Percentiles rank a stretch among this genome's conserved stretches.
These are phyloP conservation scores for Xiphias gladius DNA, from an alignment of 2,113 vertebrate species.

Conservation along the genomic window DNA sequence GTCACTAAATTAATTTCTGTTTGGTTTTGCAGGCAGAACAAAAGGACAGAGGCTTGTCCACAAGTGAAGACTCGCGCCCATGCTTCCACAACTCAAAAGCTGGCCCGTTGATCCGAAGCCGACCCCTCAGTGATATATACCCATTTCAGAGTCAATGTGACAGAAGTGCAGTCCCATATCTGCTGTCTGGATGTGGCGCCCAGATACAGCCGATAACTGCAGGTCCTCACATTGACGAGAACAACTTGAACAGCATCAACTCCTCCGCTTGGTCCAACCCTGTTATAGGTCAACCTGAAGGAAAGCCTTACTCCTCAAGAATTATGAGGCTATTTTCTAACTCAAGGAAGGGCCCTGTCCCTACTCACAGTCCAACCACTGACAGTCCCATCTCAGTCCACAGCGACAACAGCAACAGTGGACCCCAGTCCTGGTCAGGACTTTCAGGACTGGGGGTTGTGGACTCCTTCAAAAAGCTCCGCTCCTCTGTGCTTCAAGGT, in stretches of 20 bases:
- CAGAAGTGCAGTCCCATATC: slow-evolving; percentile 58
- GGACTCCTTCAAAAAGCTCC: slow-evolving; percentile 95
- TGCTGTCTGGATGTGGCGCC: slow-evolving; percentile 74
- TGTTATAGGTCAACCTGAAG: slow-evolving; percentile 80
- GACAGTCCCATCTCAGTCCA: slow-evolving; percentile 83
- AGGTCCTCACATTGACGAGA: slow-evolving; percentile 77
- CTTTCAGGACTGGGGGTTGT: slow-evolving; percentile 91
- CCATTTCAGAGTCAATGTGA: slow-evolving; percentile 72
- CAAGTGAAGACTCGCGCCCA: slow-evolving; percentile 67
- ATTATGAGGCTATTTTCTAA: slow-evolving; percentile 89
- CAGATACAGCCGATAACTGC: slow-evolving; percentile 84
- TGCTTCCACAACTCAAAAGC: slow-evolving; percentile 63
- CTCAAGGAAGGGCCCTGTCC: slow-evolving; percentile 81
- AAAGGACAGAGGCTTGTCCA: slow-evolving; percentile 79
- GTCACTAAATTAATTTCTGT: slow-evolving; percentile 45
- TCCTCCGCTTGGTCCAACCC: slow-evolving; percentile 71
- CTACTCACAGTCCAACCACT: slow-evolving; percentile 40
- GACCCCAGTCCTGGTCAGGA: slow-evolving; percentile 88
- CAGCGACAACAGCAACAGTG: slow-evolving; percentile 59
- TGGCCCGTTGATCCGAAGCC: slow-evolving; percentile 68
- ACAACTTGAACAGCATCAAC: slow-evolving; percentile 77
- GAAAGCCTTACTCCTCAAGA: slow-evolving; percentile 86
- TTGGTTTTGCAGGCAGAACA: slow-evolving; percentile 83
- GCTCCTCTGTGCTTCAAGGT: slow-evolving; percentile 93
- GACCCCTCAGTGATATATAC: slow-evolving; percentile 64